Evolutionary conservation across 1,140 invertebrate genomes (phyloP).

Genomic region (Argopecten irradians): DNA sequence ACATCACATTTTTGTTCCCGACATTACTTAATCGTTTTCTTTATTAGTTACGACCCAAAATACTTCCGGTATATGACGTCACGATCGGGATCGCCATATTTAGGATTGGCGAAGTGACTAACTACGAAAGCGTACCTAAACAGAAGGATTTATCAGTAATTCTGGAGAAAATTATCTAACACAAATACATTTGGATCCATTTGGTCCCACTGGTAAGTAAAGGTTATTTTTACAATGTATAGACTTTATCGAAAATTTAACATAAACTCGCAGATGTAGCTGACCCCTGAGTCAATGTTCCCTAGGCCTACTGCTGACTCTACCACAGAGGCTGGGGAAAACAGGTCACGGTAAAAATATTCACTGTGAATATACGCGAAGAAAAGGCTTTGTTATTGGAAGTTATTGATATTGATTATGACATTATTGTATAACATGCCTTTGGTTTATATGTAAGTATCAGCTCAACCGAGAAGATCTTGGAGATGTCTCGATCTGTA

Average conservation of each 20-base stretch:
- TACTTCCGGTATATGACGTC: slow-evolving; percentile 13
- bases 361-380: not conserved
- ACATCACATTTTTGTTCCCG: too few relatives aligned
- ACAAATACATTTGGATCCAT: not conserved
- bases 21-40: too few relatives aligned
- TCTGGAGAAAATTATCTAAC: not conserved
- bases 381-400: not conserved
- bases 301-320: too few relatives aligned
- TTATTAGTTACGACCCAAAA: not conserved
- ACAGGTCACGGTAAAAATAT: not conserved
- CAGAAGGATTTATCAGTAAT: not conserved
- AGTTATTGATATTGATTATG: not conserved
- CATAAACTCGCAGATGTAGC: not conserved
- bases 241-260: not conserved
- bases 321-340: not conserved
- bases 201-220: not conserved
- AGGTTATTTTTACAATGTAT: not conserved
- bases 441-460: not conserved
- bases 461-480: not conserved
- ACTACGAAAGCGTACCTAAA: not conserved
- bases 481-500: not conserved
- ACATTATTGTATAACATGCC: not conserved
- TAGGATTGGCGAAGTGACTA: slow-evolving; percentile 15
- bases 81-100: not conserved
- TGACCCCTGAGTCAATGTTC: not conserved